These are phyloP conservation scores for Marcusenius ussheri DNA, from an alignment of 2,113 vertebrate genomes.

Conservation along the genomic window DNA sequence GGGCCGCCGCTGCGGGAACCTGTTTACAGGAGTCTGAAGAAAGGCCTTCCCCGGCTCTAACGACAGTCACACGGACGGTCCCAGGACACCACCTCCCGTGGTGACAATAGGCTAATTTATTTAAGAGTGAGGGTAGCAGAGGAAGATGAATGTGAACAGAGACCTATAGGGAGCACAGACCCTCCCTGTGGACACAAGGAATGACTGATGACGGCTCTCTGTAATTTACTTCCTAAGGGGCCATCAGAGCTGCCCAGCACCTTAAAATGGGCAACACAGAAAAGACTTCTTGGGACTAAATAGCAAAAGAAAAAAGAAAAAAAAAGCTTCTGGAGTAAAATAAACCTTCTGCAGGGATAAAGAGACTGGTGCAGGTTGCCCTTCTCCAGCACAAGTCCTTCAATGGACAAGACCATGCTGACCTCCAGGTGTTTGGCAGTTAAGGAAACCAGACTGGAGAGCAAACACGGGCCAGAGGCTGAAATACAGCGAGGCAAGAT, in stretches of 20 bases:
- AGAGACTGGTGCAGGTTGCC: background rate
- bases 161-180: conserved; percentile 22
- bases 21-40: background rate
- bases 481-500: background rate
- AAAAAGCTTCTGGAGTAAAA: background rate
- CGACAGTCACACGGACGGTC: conserved; percentile 25
- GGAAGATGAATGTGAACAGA: conserved; percentile 35
- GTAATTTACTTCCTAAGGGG: conserved; percentile 42
- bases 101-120: conserved; percentile 44
- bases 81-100: conserved; percentile 17
- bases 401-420: background rate
- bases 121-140: conserved; percentile 30
- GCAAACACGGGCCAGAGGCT: background rate
- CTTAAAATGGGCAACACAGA: conserved; percentile 27
- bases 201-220: conserved; percentile 37
- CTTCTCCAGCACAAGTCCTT: background rate
- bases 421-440: conserved; percentile 6
- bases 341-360: background rate
- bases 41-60: conserved; percentile 12
- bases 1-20: background rate
- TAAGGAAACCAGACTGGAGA: background rate
- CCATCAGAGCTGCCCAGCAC: conserved; percentile 25
- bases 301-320: background rate
- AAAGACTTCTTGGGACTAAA: conserved; percentile 27
- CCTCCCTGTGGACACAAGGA: conserved; percentile 20